Base-by-base conservation (phyloP, 2,113 vertebrate genomes). In the Scomber japonicus region DNA sequence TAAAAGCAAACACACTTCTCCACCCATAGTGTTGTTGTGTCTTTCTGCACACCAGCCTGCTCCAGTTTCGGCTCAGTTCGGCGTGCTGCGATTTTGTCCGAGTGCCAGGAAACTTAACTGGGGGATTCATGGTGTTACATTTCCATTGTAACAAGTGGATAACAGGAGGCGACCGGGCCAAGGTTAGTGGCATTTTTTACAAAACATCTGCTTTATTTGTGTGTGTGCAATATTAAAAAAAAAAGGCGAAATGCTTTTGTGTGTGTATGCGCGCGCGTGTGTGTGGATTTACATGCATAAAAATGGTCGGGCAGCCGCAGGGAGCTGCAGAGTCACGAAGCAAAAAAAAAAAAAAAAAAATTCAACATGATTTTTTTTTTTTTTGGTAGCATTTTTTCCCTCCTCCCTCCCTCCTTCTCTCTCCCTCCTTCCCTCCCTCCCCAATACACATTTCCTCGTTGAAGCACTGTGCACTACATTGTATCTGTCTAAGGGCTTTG, bases 121-220 rank as follows among this genome's bases (percentile, higher is more conserved):
- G 46, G 46, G 53, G 77, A 78, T 89, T 83, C 81, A 88, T 80
- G 91, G 76, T 83, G 87, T 74, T 72, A 27, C 14, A 79, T 80
- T 53, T 63, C 77, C 85, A 80, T 83, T 77, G 88, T 93, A 93
- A 94, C 93, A 93, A 94, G 94, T 94, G 93, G 93, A 94, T 85
- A 86, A 46, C 45, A 82, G 89, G 88, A 89, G 85, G 91, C 46
- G 87, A 91, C 76, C 80, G 69, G 56, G 84, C 87, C 91, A 90
- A 95, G 95, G 94, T 95, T 66, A 91, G 95, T 93, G 74, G 5
- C 44, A 55, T 31, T 83, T 15, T 61, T 71, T 2, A 27, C 2
- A 27, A 27, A 27, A 27, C 2, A 27, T 27, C 24, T 27, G 68
- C 5, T 48, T 15, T 5, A 15, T 12, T 35, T 50, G 21, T 21